phyloP scores from a whole-genome alignment of 2,888 invertebrate species.

The Lochmaea crataegi region DNA sequence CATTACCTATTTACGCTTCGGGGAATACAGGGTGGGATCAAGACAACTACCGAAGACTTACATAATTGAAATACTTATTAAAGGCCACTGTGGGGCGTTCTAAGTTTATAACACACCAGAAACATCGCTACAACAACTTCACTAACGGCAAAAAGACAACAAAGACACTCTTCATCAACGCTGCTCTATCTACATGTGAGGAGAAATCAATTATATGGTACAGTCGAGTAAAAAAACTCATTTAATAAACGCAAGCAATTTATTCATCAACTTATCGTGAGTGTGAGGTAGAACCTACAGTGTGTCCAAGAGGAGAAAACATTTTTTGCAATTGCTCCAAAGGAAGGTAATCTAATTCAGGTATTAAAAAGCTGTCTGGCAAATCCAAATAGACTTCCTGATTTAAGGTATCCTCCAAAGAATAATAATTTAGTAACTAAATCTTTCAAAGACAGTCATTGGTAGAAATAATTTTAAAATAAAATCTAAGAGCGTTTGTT shows the following conservation, averaged over 20 bases:
- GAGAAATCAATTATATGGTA: not conserved
- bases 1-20: slow-evolving; percentile 60
- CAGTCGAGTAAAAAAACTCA: not conserved
- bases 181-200: not conserved
- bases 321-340: no score
- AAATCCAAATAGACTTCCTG: no score
- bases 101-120: slow-evolving; percentile 12
- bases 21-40: slow-evolving; percentile 29
- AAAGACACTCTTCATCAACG: not conserved
- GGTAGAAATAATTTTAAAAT: no score
- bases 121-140: slow-evolving; percentile 5
- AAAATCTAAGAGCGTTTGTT: no score
- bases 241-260: not conserved
- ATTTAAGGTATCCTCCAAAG: no score
- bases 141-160: not conserved
- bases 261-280: no score
- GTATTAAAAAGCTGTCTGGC: no score
- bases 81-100: slow-evolving; percentile 1
- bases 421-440: no score
- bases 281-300: no score
- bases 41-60: slow-evolving; percentile 15
- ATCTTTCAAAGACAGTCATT: no score
- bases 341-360: no score
- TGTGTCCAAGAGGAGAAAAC: no score
- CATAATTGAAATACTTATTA: slow-evolving; percentile 26